Base-by-base conservation (phyloP, 1,140 invertebrate species). In the Mesaphorura yosii region DNA sequence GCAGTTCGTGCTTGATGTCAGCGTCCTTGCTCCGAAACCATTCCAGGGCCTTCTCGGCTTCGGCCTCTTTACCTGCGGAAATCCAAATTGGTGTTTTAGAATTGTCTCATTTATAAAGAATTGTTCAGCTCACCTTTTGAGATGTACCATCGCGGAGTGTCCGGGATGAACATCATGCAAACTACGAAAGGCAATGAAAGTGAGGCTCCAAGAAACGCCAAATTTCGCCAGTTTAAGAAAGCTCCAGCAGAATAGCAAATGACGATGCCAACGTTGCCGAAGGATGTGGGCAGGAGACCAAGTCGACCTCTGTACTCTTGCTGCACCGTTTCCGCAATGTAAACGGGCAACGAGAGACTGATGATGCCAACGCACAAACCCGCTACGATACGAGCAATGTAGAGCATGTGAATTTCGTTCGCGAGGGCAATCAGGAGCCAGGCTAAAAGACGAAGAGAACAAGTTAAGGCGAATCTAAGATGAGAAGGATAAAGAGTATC, bases 141-240 rank as follows among this genome's bases (percentile, higher is more conserved):
- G 17, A 89, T 76, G 67, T 82, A 85, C 85, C 87, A 94, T 52
- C 86, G 78, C 0, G 90, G 89, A 0, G 89, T 91, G 70, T 94
- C 89, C 1, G 89, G 89, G 39, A 91, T 85, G n/a, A 84, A 66
- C 57, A 86, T 78, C 79, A 86, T 84, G 22, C 83, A 68, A 5
- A 86, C 53, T 2, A 88, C 69, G 65, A 85, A 89, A 4, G 87
- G 80, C 31, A 89, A 62, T 0, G 87, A 81, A 17, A 91, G 69
- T 1, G 74, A 64, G 1, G 80, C 80, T 10, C 86, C 88, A 6
- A 90, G 59, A 31, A 80, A 74, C 4, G 88, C 88, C 28, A 94
- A 70, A 41, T 76, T 66, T n/a, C 77, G 80, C 88, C 88, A 91
- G 62, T 84, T 71, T 19, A 87, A 66, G 60, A 80, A 84, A 54